Conservation (phyloP, 1,140 invertebrate species). For the Homarus americanus region DNA sequence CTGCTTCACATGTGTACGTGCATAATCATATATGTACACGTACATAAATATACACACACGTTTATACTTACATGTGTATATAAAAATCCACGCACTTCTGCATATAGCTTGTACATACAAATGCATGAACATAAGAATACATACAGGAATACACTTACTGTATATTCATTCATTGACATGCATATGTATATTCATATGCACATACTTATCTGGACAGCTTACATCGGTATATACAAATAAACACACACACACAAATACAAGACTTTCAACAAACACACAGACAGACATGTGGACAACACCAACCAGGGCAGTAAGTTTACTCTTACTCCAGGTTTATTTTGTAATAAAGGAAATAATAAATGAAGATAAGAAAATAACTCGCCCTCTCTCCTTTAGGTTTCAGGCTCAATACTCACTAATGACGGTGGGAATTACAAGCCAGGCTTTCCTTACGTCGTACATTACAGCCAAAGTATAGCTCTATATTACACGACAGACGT, state of each 20-base stretch:
- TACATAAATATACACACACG: too few relatives aligned
- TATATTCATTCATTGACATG: too few relatives aligned
- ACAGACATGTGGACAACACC: neutral
- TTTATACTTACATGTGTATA: too few relatives aligned
- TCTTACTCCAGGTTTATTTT: too few relatives aligned
- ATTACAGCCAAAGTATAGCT: neutral
- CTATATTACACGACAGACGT: neutral
- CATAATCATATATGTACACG: too few relatives aligned
- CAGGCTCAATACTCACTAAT: neutral
- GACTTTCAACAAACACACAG: neutral
- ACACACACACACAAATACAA: constrained; percentile 20
- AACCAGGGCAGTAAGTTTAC: neutral
- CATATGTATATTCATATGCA: too few relatives aligned
- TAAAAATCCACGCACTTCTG: too few relatives aligned
- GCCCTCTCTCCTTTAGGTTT: too few relatives aligned
- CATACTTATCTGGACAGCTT: too few relatives aligned
- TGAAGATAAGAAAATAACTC: too few relatives aligned
- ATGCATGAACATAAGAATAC: neutral
- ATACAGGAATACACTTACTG: neutral
- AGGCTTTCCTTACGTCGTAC: neutral
- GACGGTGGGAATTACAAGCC: neutral
- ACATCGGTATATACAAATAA: constrained; percentile 2
- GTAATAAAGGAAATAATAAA: neutral
- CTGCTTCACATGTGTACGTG: too few relatives aligned
- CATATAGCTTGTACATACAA: constrained; percentile 5